Conservation (phyloP, 2,113 vertebrate species). For the Scalopus aquaticus region DNA sequence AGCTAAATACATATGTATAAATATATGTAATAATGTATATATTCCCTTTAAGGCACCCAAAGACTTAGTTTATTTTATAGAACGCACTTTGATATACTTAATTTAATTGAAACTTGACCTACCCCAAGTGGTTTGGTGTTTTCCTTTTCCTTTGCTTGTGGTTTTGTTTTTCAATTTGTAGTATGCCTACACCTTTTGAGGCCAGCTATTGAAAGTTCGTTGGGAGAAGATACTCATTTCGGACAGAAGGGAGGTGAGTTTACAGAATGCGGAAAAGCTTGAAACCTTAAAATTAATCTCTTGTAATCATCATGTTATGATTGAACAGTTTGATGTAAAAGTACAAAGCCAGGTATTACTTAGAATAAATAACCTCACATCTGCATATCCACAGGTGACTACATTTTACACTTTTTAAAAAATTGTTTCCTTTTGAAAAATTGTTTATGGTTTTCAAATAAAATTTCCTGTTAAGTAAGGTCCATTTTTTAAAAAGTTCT, state of each 20-base stretch:
- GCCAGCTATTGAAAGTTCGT: neutral
- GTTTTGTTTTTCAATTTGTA: neutral
- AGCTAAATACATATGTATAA: neutral
- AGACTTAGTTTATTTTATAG: conserved; percentile 1
- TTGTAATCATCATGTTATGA: neutral
- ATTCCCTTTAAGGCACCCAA: neutral
- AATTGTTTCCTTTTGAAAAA: neutral
- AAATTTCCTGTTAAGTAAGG: neutral
- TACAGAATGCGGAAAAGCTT: neutral
- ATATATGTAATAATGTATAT: neutral
- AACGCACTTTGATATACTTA: neutral
- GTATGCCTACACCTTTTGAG: neutral
- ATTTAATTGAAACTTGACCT: neutral
- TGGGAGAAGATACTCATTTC: conserved; percentile 30
- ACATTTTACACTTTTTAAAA: neutral
- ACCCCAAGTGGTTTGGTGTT: neutral
- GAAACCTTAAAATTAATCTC: neutral
- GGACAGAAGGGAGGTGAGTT: conserved; percentile 4
- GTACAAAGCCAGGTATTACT: neutral
- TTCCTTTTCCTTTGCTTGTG: neutral
- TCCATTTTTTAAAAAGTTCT: neutral
- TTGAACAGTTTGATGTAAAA: neutral
- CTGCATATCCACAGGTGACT: neutral
- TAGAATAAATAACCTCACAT: neutral
- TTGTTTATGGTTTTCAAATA: neutral